A percentile compares a stretch with the other conserved stretches of the same genome.
Evolutionary conservation across 2,797 vertebrate species (phyloP).

Genomic region (Argyrosomus regius): DNA sequence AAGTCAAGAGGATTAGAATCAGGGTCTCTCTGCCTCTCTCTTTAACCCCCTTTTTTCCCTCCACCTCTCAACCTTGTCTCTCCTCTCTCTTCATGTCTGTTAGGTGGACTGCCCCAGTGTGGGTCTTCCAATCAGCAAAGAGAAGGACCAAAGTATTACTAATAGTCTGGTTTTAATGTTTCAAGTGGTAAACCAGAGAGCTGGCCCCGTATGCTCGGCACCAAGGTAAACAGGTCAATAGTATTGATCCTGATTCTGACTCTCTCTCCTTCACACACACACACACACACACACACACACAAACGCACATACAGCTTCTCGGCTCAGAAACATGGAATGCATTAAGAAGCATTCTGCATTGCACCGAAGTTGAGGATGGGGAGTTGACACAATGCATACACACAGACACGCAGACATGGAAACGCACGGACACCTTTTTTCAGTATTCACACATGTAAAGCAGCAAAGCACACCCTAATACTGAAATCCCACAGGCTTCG

Average conservation of each 20-base stretch:
- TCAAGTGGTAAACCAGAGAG: constrained; percentile 86
- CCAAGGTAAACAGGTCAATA: constrained; percentile 92
- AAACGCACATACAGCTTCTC: constrained; percentile 67
- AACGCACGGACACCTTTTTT: constrained; percentile 17
- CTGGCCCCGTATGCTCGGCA: constrained; percentile 77
- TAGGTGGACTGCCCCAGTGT: constrained; percentile 61
- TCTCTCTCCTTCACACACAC: constrained; percentile 55
- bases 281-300: constrained; percentile 50
- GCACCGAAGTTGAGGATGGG: constrained; percentile 66
- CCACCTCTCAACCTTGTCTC: constrained; percentile 26
- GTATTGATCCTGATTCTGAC: constrained; percentile 86
- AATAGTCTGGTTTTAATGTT: constrained; percentile 90
- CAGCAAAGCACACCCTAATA: constrained; percentile 38
- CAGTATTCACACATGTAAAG: constrained; percentile 71
- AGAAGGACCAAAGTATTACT: constrained; percentile 87
- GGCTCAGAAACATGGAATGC: constrained; percentile 83
- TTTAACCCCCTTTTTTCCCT: constrained; percentile 47
- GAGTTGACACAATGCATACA: constrained; percentile 53
- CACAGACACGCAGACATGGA: constrained; percentile 30
- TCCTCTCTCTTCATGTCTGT: constrained; percentile 36
- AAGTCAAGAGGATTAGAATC: constrained; percentile 83
- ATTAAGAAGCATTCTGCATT: constrained; percentile 83
- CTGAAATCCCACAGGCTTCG: constrained; percentile 28
- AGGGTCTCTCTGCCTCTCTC: constrained; percentile 62
- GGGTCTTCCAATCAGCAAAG: constrained; percentile 76